These are phyloP conservation scores for Eristalinus sepulchralis DNA, from an alignment of 2,888 invertebrate genomes.

Conservation along the genomic window DNA sequence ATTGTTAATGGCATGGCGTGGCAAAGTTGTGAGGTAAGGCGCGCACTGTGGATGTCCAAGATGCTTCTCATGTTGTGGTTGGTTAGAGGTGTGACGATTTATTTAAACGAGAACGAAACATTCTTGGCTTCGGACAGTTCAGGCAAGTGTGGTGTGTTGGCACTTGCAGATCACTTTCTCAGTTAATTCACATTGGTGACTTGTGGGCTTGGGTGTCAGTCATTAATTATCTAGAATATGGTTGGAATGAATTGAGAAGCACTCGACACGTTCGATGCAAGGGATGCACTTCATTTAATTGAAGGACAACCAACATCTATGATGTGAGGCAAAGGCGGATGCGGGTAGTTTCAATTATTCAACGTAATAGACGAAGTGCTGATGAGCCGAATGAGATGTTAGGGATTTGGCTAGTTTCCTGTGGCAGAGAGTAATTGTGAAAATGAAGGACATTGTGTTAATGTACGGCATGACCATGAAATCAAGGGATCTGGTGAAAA, in stretches of 20 bases:
- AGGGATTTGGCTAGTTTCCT: no score
- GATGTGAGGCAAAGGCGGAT: no score
- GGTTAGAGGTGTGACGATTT: background rate
- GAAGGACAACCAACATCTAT: background rate
- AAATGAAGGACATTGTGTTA: no score
- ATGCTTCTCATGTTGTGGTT: background rate
- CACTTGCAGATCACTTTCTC: background rate
- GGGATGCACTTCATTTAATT: background rate
- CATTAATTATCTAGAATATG: background rate
- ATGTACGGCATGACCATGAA: no score
- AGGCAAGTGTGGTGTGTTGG: no score
- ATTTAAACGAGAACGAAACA: background rate
- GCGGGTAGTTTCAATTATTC: background rate
- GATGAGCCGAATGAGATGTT: background rate
- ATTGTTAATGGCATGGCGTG: slow-evolving; percentile 33
- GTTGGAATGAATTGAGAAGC: background rate
- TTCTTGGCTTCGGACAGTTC: no score
- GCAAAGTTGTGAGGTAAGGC: background rate
- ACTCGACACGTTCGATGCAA: background rate
- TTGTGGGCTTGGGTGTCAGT: background rate
- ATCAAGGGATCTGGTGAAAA: no score
- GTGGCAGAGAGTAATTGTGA: background rate
- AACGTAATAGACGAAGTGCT: background rate
- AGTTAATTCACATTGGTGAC: background rate
- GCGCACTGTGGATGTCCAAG: background rate